phyloP scores from a whole-genome alignment of 2,888 invertebrate genomes.

The Theretra japonica region DNA sequence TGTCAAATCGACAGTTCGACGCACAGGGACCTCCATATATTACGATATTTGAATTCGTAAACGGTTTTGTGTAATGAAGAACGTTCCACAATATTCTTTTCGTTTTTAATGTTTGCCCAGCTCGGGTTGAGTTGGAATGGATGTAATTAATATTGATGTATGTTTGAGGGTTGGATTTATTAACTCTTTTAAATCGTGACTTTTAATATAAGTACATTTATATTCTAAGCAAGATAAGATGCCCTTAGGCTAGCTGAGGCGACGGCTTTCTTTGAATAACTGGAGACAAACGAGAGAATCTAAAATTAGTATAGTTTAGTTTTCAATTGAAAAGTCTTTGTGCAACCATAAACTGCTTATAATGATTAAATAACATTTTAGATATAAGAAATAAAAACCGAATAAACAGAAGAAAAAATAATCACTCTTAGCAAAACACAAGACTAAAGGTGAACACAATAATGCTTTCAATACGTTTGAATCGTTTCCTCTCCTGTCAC shows the following conservation, averaged over 20 bases:
- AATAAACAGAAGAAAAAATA: not conserved
- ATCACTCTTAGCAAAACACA: not conserved
- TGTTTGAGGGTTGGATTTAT: not conserved
- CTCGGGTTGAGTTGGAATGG: constrained; percentile 5
- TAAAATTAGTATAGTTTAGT: not conserved
- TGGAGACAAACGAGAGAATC: no score
- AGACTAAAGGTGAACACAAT: not conserved
- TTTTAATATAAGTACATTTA: not conserved
- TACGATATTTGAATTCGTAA: constrained; percentile 40
- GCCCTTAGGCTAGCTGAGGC: no score
- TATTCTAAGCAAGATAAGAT: not conserved
- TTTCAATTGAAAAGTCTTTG: not conserved
- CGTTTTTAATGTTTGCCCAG: constrained; percentile 17
- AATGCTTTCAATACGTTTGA: not conserved
- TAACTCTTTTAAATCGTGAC: not conserved
- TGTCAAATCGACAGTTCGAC: constrained; percentile 56
- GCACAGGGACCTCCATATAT: constrained; percentile 64
- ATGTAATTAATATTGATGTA: constrained; percentile 22
- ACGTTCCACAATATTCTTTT: constrained; percentile 26
- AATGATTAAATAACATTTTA: not conserved
- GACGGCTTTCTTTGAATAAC: no score
- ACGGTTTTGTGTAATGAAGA: constrained; percentile 27
- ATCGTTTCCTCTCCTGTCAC: not conserved
- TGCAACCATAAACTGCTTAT: no score
- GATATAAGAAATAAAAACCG: not conserved